Evolutionary conservation across 2,797 vertebrate genomes (phyloP).

Genomic region (Myotis planiceps): DNA sequence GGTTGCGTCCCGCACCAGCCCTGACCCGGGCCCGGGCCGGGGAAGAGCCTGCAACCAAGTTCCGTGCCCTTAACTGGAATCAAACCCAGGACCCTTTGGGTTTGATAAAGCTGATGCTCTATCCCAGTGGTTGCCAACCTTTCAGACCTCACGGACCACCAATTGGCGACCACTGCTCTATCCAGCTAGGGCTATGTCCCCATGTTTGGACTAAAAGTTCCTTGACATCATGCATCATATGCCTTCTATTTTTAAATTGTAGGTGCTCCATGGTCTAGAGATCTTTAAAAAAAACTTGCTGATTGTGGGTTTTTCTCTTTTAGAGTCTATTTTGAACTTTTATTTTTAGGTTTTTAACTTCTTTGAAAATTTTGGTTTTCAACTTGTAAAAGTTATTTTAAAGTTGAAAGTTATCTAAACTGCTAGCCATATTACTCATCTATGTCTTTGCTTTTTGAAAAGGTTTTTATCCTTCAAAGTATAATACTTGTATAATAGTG

Average conservation of each 20-base stretch:
- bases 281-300: not conserved
- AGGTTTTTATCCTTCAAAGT: conserved; percentile 20
- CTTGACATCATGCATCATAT: not conserved
- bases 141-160: too few species aligned
- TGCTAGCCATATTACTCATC: not conserved
- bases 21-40: too few species aligned
- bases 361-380: conserved; percentile 32
- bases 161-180: too few species aligned
- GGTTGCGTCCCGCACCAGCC: too few species aligned
- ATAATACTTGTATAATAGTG: not conserved
- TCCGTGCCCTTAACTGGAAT: too few species aligned
- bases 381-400: conserved; percentile 4
- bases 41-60: too few species aligned
- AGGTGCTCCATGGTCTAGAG: not conserved
- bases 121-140: too few species aligned
- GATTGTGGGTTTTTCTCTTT: not conserved
- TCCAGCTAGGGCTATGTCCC: not conserved
- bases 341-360: conserved; percentile 19
- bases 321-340: conserved; percentile 6
- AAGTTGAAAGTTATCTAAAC: conserved; percentile 16
- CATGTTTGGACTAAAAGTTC: not conserved
- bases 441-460: not conserved
- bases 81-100: too few species aligned
- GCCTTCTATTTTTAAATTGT: not conserved
- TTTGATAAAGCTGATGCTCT: too few species aligned